Percentiles rank a stretch among this genome's conserved stretches.
These are phyloP conservation scores for Hydrolagus colliei DNA, from an alignment of 2,797 vertebrate species.

Conservation along the genomic window DNA sequence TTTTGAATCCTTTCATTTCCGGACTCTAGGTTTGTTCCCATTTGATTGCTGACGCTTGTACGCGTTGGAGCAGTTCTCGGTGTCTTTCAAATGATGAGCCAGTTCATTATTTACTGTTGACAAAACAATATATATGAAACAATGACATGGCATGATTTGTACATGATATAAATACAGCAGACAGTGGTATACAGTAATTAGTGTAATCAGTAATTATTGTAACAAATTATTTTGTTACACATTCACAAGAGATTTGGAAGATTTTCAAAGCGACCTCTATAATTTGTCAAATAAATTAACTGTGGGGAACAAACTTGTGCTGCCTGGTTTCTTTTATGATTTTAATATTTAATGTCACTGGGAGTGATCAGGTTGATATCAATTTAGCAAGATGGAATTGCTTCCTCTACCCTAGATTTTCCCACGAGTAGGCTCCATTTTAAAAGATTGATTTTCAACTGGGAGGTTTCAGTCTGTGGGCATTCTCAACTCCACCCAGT, in stretches of 20 bases:
- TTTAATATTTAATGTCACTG: not conserved
- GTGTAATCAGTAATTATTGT: not conserved
- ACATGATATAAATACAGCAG: no score
- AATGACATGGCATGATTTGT: no score
- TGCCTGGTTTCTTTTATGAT: not conserved
- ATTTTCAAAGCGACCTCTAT: not conserved
- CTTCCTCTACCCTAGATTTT: not conserved
- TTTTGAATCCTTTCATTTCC: not conserved
- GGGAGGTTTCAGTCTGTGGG: no score
- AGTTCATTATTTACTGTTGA: conserved; percentile 51
- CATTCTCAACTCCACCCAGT: no score
- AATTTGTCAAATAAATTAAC: not conserved
- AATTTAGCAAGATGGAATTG: not conserved
- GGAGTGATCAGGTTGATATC: not conserved
- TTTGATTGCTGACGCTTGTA: conserved; percentile 27
- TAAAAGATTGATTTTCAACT: no score
- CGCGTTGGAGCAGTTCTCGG: conserved; percentile 3
- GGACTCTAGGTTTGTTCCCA: not conserved
- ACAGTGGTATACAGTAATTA: no score
- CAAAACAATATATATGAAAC: conserved; percentile 31
- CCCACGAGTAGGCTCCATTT: not conserved
- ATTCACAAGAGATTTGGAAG: not conserved
- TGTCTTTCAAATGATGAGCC: not conserved
- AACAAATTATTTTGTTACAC: not conserved
- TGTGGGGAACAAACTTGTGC: not conserved